Conservation (phyloP, 1,140 invertebrate species). For the Drosophila tsacasi region DNA sequence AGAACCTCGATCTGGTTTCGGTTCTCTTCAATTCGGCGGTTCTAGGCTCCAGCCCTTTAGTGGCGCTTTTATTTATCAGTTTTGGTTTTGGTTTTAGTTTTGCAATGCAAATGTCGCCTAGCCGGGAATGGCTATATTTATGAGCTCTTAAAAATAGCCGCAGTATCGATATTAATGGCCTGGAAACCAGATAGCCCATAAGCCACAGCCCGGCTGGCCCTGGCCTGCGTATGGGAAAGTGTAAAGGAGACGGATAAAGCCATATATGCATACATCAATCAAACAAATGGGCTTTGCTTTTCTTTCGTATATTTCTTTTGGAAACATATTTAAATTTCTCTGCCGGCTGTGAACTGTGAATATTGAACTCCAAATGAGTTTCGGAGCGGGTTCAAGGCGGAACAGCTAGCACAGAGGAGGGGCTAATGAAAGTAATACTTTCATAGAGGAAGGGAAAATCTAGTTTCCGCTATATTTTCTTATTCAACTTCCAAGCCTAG, state of each 20-base stretch:
- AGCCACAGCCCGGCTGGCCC: background rate
- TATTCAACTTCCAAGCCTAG: background rate
- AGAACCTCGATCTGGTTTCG: slow-evolving; percentile 2
- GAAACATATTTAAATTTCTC: slow-evolving; percentile 38
- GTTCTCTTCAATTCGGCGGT: slow-evolving; percentile 9
- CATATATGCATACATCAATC: slow-evolving; percentile 59
- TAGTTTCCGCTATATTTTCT: slow-evolving; percentile 8
- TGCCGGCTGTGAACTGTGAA: slow-evolving; percentile 7
- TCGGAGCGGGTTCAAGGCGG: slow-evolving; percentile 19
- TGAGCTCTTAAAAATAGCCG: slow-evolving; percentile 61
- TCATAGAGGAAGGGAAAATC: background rate
- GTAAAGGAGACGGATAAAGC: slow-evolving; percentile 61
- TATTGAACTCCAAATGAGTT: slow-evolving; percentile 25
- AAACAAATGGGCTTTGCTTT: slow-evolving; percentile 52
- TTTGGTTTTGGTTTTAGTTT: slow-evolving; percentile 30
- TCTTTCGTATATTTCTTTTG: slow-evolving; percentile 16
- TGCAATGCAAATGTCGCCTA: slow-evolving; percentile 61
- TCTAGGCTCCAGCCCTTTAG: slow-evolving; percentile 32
- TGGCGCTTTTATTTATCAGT: slow-evolving; percentile 6
- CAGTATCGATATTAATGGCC: slow-evolving; percentile 46
- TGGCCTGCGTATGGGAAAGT: slow-evolving; percentile 46
- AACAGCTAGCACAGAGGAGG: background rate
- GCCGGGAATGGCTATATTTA: slow-evolving; percentile 54
- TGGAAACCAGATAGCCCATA: slow-evolving; percentile 53
- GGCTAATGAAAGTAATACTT: slow-evolving; percentile 34